Evolutionary conservation across 2,888 invertebrate genomes (phyloP), one percentile per base, ranked within the genome.

Genomic region (Punctoribates punctum): DNA sequence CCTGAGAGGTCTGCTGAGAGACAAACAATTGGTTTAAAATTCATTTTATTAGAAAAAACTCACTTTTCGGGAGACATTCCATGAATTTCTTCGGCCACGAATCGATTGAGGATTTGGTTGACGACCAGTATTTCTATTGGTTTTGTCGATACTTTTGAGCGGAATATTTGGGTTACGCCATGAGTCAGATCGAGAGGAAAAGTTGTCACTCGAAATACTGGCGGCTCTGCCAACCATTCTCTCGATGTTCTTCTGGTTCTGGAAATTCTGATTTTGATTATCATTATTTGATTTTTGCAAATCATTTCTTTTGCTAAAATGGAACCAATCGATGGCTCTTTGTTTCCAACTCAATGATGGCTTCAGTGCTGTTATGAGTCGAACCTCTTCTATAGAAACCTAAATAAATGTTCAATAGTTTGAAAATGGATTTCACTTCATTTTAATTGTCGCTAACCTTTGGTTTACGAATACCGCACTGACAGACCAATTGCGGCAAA

Each of bases 1-100:
- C 94, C 84, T 94, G 94, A 15, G 93, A 93, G 0, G 94, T 92
- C 85, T 94, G 94, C 74, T 94, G 87, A n/a, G 93, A 92, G 34
- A 94, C 57, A 13, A 38, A 67, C 5, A 17, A 38, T 3, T 17
- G 11, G 17, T 34, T 20, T 67, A 65, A 29, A 67, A 25, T 65
- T 3, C 20, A 20, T 60, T 5, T 60, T 25, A 27, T 62, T 3
- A 42, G 23, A 67, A 8, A 38, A 8, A 62, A 65, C 65, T 34
- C 8, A 70, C 70, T 46, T 70, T 70, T 70, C 70, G 4, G 6
- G 75, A 65, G 0, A 77, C 78, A 11, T 77, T 79, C 79, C 78
- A 79, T 15, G 79, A 78, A 17, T 77, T 91, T 79, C 93, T 87
- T 75, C 93, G 78, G 87, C 82, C 92, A 89, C 76, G 77, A 34